Conservation (phyloP, 92 coral and sea anemone species). For the Blastomussa wellsi region DNA sequence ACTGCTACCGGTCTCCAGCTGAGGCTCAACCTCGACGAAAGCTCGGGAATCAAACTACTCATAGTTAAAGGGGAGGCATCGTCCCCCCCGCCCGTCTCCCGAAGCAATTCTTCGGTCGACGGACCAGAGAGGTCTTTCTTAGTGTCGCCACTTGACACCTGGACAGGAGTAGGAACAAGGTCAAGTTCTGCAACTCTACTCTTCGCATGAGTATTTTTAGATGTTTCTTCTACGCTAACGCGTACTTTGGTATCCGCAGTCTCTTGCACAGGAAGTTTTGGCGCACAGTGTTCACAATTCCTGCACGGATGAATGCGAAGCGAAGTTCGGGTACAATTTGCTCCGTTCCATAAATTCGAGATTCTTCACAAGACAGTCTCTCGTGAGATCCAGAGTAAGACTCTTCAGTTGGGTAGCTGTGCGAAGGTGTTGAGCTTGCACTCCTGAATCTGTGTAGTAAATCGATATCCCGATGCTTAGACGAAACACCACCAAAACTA, state of each 20-base stretch:
- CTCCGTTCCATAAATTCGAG: neutral
- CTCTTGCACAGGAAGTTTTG: conserved; percentile 9
- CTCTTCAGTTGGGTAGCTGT: conserved; percentile 18
- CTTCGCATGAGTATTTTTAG: neutral
- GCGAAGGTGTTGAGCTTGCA: conserved; percentile 5
- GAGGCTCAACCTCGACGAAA: conserved; percentile 33
- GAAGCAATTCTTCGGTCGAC: neutral
- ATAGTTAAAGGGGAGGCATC: neutral
- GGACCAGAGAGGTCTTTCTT: neutral
- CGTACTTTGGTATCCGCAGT: neutral
- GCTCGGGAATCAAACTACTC: conserved; percentile 1
- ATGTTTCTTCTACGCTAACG: conserved; percentile 8
- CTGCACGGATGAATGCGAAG: conserved; percentile 3
- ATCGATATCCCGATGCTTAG: neutral
- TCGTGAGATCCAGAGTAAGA: neutral
- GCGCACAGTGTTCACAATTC: conserved; percentile 6
- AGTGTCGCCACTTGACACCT: neutral
- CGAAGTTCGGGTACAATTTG: conserved; percentile 29
- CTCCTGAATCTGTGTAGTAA: neutral
- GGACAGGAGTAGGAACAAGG: neutral
- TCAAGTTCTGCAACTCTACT: neutral
- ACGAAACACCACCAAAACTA: neutral
- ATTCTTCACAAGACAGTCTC: conserved; percentile 30
- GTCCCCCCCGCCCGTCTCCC: conserved; percentile 26
- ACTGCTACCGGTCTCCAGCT: conserved; percentile 41